Evolutionary conservation across 2,113 vertebrate species (phyloP), one percentile per base, ranked within the genome.

Genomic region (Alethe castanea): DNA sequence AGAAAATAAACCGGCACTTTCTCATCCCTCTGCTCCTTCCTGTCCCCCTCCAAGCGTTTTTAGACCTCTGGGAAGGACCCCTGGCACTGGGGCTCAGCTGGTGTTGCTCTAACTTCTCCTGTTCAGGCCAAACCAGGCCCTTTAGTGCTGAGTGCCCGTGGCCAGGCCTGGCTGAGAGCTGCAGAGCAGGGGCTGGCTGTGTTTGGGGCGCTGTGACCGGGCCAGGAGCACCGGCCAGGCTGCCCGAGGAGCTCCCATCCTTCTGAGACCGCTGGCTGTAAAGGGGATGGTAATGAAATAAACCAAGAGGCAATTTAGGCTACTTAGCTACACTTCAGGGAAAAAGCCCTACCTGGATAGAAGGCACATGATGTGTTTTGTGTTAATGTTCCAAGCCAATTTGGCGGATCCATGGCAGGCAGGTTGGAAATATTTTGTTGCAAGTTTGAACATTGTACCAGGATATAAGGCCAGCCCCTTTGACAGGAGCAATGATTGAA

Each of bases 231-330:
- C 84, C 76, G 60, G 71, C 74, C 7, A 2, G 33, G 62, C 87
- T 94, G 84, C 53, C 72, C 54, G 4, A 33, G 74, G 48, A 77
- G 12, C 79, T 36, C 86, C 81, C 60, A 13, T 53, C 88, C 83
- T 79, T 82, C 66, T 3, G 44, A 80, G 38, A 7, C 29, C 8
- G 36, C 73, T 94, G 89, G 25, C 95, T 95, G 45, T 9, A 50
- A 47, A 71, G 19, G 53, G 92, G 44, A 62, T 62, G 61, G 12
- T 36, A 91, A 88, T 64, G 80, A 59, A 96, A 94, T 17, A 65
- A 81, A 47, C 66, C 79, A 47, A 89, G 73, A 81, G 57, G 72
- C 90, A 96, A 84, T 90, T 92, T 53, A 94, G 69, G 65, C 80
- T 81, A 10, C 95, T 76, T 81, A 92, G n/a, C 48, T 44, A 14